Percentiles rank a stretch among this genome's conserved stretches.
Evolutionary conservation across 1,140 invertebrate genomes (phyloP).

Genomic region (Megathymus violae): DNA sequence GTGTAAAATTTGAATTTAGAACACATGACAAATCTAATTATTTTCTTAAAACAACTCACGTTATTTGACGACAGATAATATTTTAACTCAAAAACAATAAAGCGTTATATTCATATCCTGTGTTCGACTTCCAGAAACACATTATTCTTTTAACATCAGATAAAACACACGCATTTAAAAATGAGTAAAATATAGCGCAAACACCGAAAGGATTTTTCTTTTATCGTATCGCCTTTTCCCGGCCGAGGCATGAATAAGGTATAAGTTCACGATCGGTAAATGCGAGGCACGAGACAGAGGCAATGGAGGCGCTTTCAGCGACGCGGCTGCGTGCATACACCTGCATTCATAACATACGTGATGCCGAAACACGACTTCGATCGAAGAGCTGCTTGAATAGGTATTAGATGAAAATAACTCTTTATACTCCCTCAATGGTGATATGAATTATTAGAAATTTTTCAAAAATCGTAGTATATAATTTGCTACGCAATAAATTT

Average conservation of each 20-base stretch:
- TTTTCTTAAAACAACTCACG: no score
- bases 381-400: background rate
- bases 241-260: constrained; percentile 22
- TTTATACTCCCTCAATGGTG: background rate
- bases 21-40: no score
- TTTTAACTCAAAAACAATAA: constrained; percentile 1
- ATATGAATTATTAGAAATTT: no score
- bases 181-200: constrained; percentile 14
- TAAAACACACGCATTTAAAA: constrained; percentile 7
- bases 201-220: constrained; percentile 21
- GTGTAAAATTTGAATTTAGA: no score
- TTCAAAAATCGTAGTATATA: no score
- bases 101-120: background rate
- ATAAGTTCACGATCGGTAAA: constrained; percentile 15
- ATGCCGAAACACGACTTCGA: constrained; percentile 1
- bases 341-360: constrained; percentile 26
- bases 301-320: background rate
- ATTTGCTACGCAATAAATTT: no score
- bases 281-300: constrained; percentile 1
- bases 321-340: constrained; percentile 8
- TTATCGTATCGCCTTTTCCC: constrained; percentile 22
- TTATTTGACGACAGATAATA: no score
- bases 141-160: constrained; percentile 5
- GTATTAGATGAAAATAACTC: background rate
- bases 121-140: background rate